These are phyloP conservation scores for Crypturellus undulatus DNA, from an alignment of 2,113 vertebrate genomes.

Conservation along the genomic window DNA sequence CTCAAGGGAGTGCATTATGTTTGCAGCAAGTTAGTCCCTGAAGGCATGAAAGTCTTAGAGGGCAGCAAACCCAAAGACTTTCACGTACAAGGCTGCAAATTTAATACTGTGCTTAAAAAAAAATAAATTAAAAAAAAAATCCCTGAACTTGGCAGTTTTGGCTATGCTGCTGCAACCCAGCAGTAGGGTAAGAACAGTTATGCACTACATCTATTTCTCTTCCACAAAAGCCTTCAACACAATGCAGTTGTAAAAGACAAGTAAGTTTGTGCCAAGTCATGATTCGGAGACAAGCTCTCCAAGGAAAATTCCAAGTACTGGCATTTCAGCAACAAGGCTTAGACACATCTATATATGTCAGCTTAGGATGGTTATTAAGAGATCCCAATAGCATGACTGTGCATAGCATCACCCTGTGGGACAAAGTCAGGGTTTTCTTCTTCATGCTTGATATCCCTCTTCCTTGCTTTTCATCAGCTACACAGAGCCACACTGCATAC, in stretches of 20 bases:
- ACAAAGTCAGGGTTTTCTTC: background rate
- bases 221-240: constrained; percentile 15
- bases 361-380: constrained; percentile 12
- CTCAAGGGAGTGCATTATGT: fast-evolving
- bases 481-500: background rate
- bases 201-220: constrained; percentile 23
- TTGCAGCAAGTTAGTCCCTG: background rate
- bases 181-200: background rate
- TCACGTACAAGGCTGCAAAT: background rate
- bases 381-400: constrained; percentile 26
- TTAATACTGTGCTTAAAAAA: background rate
- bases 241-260: constrained; percentile 20
- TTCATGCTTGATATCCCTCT: background rate
- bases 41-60: background rate
- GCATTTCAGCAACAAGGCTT: constrained; percentile 45
- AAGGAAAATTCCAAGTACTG: constrained; percentile 31
- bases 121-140: background rate
- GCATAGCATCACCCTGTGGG: background rate
- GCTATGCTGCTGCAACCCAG: background rate
- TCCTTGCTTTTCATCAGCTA: constrained; percentile 2
- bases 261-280: constrained; percentile 56
- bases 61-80: background rate
- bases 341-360: constrained; percentile 1
- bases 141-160: background rate
- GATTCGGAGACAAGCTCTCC: constrained; percentile 41